phyloP scores from a whole-genome alignment of 1,140 invertebrate species.

The Rhagoletis zephyria region DNA sequence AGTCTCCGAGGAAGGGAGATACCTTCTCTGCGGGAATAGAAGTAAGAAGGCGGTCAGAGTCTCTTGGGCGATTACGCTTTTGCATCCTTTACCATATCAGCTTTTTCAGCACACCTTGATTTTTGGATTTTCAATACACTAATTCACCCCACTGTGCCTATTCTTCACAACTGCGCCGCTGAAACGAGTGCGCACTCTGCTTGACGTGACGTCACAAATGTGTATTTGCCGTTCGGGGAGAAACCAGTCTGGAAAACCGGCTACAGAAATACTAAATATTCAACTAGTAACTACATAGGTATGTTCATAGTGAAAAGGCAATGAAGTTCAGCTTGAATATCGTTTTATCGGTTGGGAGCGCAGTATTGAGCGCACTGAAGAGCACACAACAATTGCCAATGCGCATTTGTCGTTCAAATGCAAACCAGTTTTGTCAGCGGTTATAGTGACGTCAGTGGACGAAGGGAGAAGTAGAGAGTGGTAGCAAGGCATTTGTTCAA shows the following conservation, averaged over 20 bases:
- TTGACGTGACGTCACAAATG: conserved; percentile 14
- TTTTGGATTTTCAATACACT: too few relatives aligned
- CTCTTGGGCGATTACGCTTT: too few relatives aligned
- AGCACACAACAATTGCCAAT: conserved; percentile 5
- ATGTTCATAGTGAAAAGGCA: neutral
- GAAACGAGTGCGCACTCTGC: neutral
- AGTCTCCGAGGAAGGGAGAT: too few relatives aligned
- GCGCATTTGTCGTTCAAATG: neutral
- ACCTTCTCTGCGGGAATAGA: too few relatives aligned
- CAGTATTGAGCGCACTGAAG: neutral
- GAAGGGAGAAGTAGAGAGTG: neutral
- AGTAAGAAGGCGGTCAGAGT: too few relatives aligned
- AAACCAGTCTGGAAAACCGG: conserved; percentile 28
- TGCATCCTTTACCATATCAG: too few relatives aligned
- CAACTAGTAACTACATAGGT: neutral
- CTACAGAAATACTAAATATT: neutral
- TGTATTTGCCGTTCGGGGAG: neutral
- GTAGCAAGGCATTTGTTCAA: neutral
- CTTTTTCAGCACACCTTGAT: too few relatives aligned
- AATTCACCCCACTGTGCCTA: neutral
- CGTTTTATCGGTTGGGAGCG: conserved; percentile 18
- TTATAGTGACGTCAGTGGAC: conserved; percentile 12
- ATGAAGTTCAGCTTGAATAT: conserved; percentile 43
- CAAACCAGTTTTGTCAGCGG: conserved; percentile 11
- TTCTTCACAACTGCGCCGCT: neutral